These are phyloP conservation scores for Oncorhynchus nerka DNA, from an alignment of 2,113 vertebrate species.

Conservation along the genomic window DNA sequence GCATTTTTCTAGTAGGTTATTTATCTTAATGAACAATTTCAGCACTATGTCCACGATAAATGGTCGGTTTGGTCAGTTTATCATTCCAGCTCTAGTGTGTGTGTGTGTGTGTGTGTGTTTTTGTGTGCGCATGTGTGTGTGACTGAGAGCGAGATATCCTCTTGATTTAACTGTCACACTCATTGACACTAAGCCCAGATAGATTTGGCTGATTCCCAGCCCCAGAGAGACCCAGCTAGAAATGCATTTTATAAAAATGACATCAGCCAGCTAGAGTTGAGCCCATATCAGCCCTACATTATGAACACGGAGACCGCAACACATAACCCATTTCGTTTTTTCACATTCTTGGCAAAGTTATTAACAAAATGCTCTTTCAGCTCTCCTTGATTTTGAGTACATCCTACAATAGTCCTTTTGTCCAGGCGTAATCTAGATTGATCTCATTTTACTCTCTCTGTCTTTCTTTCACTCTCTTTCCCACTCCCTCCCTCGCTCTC, in stretches of 20 bases:
- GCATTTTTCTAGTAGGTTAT: no score
- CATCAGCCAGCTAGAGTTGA: slow-evolving; percentile 3
- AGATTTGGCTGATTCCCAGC: slow-evolving; percentile 4
- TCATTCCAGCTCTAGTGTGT: background rate
- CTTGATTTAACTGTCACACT: slow-evolving; percentile 6
- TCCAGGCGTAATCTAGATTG: background rate
- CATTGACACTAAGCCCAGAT: slow-evolving; percentile 9
- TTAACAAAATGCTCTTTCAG: background rate
- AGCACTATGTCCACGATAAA: no score
- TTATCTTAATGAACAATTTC: no score
- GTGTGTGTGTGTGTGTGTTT: background rate
- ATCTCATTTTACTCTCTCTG: background rate
- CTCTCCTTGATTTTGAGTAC: background rate
- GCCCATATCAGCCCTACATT: background rate
- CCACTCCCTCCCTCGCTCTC: background rate
- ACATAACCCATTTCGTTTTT: background rate
- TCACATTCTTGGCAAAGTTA: slow-evolving; percentile 1
- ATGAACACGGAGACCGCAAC: background rate
- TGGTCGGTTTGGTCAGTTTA: no score
- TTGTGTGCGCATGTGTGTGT: background rate
- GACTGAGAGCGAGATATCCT: slow-evolving; percentile 1
- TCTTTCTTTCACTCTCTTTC: background rate
- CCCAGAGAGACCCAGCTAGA: background rate
- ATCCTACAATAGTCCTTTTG: background rate
- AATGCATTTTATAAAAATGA: background rate